phyloP scores from a whole-genome alignment of 2,888 invertebrate genomes.

The Trimorus sp. region DNA sequence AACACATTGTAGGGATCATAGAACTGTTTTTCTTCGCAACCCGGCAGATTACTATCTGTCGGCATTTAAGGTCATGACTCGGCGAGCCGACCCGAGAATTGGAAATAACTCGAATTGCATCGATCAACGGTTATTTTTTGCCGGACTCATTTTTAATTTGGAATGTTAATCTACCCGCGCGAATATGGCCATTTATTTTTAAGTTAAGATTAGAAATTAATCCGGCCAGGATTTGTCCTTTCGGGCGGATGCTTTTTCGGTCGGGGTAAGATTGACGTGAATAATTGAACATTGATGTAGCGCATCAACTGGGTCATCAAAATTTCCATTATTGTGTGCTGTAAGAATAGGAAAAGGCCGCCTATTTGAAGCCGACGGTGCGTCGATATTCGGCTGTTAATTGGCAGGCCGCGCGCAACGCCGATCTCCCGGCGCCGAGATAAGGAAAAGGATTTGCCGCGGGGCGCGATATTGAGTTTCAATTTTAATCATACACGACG shows the following conservation, averaged over 20 bases:
- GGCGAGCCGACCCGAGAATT: background rate
- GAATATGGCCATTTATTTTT: slow-evolving; percentile 48
- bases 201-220: slow-evolving; percentile 50
- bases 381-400: slow-evolving; percentile 8
- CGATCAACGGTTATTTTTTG: slow-evolving; percentile 26
- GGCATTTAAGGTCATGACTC: background rate
- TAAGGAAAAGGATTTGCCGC: background rate
- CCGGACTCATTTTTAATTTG: slow-evolving; percentile 36
- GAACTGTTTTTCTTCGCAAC: too few species aligned
- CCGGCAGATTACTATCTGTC: too few species aligned
- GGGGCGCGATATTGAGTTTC: slow-evolving; percentile 37
- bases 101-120: slow-evolving; percentile 20
- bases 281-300: slow-evolving; percentile 48
- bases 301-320: slow-evolving; percentile 50
- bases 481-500: slow-evolving; percentile 56
- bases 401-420: background rate
- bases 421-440: background rate
- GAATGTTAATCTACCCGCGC: slow-evolving; percentile 29
- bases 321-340: slow-evolving; percentile 41
- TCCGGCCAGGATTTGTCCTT: slow-evolving; percentile 33
- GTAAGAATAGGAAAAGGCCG: slow-evolving; percentile 43
- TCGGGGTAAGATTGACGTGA: slow-evolving; percentile 46
- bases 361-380: slow-evolving; percentile 7
- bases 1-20: too few species aligned
- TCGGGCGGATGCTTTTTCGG: slow-evolving; percentile 34